A percentile compares a stretch with the other conserved stretches of the same genome.
These are phyloP conservation scores for Neoitamus cyanurus DNA, from an alignment of 2,888 invertebrate species.

Conservation along the genomic window DNA sequence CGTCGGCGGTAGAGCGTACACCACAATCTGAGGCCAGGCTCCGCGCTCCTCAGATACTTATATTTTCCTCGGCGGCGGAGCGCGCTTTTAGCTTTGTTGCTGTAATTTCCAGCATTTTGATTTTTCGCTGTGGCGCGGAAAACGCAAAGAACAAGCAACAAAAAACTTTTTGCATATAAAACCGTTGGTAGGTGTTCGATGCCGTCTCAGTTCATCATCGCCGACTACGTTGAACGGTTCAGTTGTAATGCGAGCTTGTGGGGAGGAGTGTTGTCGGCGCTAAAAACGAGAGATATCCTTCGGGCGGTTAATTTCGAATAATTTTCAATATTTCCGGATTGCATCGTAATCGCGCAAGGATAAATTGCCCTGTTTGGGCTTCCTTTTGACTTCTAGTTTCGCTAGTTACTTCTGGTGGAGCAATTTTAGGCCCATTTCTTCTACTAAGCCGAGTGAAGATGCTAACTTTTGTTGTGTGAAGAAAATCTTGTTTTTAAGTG, in stretches of 20 bases:
- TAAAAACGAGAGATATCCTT: neutral
- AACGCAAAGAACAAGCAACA: constrained; percentile 46
- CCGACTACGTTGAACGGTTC: constrained; percentile 56
- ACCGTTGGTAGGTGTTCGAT: constrained; percentile 55
- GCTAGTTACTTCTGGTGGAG: neutral
- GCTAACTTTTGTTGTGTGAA: neutral
- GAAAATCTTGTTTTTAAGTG: neutral
- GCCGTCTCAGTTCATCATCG: constrained; percentile 59
- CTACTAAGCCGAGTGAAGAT: neutral
- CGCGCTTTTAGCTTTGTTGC: constrained; percentile 12
- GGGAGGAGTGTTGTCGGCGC: neutral
- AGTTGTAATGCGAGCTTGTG: neutral
- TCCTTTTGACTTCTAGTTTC: neutral
- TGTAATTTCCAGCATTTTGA: constrained; percentile 30
- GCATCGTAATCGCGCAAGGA: neutral
- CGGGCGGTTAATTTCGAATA: constrained; percentile 31
- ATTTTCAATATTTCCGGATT: neutral
- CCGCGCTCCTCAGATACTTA: neutral
- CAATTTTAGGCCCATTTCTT: neutral
- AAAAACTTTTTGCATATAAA: constrained; percentile 55
- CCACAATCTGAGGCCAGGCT: neutral
- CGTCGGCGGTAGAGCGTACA: neutral
- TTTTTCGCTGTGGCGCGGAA: constrained; percentile 49
- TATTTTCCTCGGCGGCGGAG: neutral
- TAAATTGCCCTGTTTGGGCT: neutral